A percentile compares a stretch with the other conserved stretches of the same genome.
Conservation (phyloP, 2,888 invertebrate species). For the Clusia tigrina region DNA sequence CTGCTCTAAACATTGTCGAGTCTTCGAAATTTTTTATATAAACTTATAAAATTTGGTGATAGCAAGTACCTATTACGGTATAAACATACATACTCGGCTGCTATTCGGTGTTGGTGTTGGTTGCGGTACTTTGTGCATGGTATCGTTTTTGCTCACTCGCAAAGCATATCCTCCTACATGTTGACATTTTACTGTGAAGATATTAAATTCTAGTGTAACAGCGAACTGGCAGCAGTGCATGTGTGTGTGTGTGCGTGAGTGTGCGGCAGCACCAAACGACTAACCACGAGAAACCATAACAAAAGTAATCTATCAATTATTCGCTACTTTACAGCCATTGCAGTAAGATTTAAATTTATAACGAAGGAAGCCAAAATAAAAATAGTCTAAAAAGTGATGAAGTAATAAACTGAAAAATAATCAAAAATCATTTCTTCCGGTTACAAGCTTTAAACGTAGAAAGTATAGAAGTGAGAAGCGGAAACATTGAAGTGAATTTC, state of each 20-base stretch:
- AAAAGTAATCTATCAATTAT: conserved; percentile 6
- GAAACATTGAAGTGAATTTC: too few relatives aligned
- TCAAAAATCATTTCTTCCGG: too few relatives aligned
- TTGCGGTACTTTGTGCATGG: not conserved
- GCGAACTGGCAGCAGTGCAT: not conserved
- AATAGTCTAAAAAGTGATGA: not conserved
- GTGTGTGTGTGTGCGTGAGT: too few relatives aligned
- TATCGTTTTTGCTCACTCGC: not conserved
- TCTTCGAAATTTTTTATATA: too few relatives aligned
- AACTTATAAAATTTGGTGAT: too few relatives aligned
- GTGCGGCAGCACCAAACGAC: not conserved
- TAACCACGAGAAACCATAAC: not conserved
- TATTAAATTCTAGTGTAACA: conserved; percentile 1
- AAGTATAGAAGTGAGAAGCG: too few relatives aligned
- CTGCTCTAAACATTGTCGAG: too few relatives aligned
- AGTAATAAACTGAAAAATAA: not conserved
- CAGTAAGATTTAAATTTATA: not conserved
- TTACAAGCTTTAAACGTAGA: too few relatives aligned
- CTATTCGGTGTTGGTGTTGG: not conserved
- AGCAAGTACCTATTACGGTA: conserved; percentile 1
- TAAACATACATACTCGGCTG: not conserved
- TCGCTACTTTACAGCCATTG: conserved; percentile 1
- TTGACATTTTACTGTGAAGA: conserved; percentile 1
- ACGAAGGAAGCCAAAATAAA: not conserved
- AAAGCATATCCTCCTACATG: conserved; percentile 1